Conservation (phyloP, 2,113 vertebrate species). For the Cavia porcellus region DNA sequence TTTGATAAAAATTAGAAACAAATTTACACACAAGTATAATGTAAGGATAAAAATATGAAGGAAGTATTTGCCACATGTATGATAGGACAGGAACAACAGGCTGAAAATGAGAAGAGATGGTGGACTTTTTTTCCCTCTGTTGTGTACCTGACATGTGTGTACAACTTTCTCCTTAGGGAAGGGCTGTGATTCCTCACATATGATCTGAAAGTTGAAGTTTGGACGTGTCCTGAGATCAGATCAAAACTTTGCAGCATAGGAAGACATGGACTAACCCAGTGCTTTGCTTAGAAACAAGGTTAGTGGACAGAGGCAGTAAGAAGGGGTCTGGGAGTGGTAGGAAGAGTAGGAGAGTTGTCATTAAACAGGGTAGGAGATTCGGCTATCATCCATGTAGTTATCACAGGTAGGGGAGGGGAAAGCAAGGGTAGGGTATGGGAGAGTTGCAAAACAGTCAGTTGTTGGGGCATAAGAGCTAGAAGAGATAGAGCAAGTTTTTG, state of each 20-base stretch:
- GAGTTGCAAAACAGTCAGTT: no score
- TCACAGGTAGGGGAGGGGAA: background rate
- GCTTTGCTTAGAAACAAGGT: background rate
- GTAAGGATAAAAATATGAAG: background rate
- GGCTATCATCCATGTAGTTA: background rate
- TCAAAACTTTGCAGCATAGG: background rate
- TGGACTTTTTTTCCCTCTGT: background rate
- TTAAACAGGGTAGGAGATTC: background rate
- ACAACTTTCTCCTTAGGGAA: background rate
- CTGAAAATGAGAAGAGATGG: background rate
- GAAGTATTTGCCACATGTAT: background rate
- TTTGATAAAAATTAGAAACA: slow-evolving; percentile 23
- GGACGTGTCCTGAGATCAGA: background rate
- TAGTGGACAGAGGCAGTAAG: background rate
- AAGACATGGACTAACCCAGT: background rate
- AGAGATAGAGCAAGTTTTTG: background rate
- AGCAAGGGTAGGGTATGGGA: background rate
- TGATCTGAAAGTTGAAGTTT: background rate
- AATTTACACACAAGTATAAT: background rate
- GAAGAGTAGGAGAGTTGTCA: background rate
- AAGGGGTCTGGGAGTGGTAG: background rate
- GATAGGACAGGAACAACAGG: background rate
- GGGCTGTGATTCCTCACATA: background rate
- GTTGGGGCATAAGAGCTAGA: background rate
- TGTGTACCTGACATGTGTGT: background rate